Conservation (phyloP, 92 coral and sea anemone genomes). For the Phenganax stokvisi region DNA sequence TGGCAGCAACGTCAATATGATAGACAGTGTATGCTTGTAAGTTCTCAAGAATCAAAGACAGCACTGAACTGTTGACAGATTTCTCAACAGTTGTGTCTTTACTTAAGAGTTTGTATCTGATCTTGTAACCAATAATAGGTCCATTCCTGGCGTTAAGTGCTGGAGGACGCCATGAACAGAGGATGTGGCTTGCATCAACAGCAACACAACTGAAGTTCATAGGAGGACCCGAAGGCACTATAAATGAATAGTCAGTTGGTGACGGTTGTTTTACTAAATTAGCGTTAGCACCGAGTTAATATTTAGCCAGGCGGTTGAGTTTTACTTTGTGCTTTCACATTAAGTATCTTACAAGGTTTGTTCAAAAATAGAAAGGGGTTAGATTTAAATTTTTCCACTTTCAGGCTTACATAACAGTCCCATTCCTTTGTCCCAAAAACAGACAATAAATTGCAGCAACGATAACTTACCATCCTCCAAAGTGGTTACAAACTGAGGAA, state of each 20-base stretch:
- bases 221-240: slow-evolving; percentile 86
- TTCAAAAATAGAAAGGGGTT: too few relatives aligned
- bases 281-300: too few relatives aligned
- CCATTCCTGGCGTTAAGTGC: slow-evolving; percentile 72
- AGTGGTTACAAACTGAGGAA: slow-evolving; percentile 63
- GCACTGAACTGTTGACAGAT: slow-evolving; percentile 60
- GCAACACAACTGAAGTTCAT: slow-evolving; percentile 57
- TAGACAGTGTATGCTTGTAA: slow-evolving; percentile 78
- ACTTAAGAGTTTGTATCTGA: slow-evolving; percentile 51
- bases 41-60: slow-evolving; percentile 55
- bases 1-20: slow-evolving; percentile 77
- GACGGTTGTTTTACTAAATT: too few relatives aligned
- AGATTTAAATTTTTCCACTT: too few relatives aligned
- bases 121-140: slow-evolving; percentile 63
- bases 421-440: neutral
- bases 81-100: slow-evolving; percentile 20
- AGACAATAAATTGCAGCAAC: neutral
- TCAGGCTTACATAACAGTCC: too few relatives aligned
- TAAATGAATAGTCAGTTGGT: neutral
- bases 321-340: too few relatives aligned
- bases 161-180: slow-evolving; percentile 84
- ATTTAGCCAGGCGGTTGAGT: too few relatives aligned
- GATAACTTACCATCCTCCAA: slow-evolving; percentile 63
- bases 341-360: too few relatives aligned
- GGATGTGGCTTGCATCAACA: slow-evolving; percentile 62